phyloP scores from a whole-genome alignment of 2,888 invertebrate genomes.

The Drosophila phalerata region DNA sequence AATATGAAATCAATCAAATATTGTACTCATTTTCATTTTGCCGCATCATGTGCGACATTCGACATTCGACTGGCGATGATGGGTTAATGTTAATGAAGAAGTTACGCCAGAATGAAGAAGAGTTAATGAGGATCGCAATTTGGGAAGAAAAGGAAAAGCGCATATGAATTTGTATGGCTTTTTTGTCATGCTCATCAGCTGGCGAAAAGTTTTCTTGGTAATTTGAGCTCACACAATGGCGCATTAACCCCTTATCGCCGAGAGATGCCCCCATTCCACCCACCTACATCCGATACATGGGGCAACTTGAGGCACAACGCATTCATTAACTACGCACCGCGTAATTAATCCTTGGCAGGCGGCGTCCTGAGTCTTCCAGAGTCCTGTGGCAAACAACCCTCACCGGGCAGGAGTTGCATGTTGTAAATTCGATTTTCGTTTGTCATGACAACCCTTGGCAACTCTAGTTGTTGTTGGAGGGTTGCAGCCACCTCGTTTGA shows the following conservation, averaged over 20 bases:
- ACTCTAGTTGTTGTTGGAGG: conserved; percentile 11
- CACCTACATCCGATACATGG: background rate
- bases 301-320: conserved; percentile 32
- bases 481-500: conserved; percentile 65
- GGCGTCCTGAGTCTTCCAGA: conserved; percentile 12
- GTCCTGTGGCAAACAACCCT: conserved; percentile 48
- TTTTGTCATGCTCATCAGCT: conserved; percentile 71
- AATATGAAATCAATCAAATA: conserved; percentile 78
- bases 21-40: conserved; percentile 46
- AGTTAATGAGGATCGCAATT: conserved; percentile 40
- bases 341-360: conserved; percentile 75
- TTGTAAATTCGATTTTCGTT: conserved; percentile 78
- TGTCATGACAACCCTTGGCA: conserved; percentile 76
- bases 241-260: conserved; percentile 77
- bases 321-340: conserved; percentile 69
- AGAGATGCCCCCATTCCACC: no score
- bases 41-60: conserved; percentile 53
- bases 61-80: conserved; percentile 28
- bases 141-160: conserved; percentile 26
- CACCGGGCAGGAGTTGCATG: conserved; percentile 67
- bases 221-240: conserved; percentile 68
- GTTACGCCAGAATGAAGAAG: conserved; percentile 48
- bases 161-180: conserved; percentile 49
- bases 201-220: conserved; percentile 56
- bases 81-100: conserved; percentile 67